A percentile compares a stretch with the other conserved stretches of the same genome.
These are phyloP conservation scores for Sander vitreus DNA, from an alignment of 2,113 vertebrate genomes.

Conservation along the genomic window DNA sequence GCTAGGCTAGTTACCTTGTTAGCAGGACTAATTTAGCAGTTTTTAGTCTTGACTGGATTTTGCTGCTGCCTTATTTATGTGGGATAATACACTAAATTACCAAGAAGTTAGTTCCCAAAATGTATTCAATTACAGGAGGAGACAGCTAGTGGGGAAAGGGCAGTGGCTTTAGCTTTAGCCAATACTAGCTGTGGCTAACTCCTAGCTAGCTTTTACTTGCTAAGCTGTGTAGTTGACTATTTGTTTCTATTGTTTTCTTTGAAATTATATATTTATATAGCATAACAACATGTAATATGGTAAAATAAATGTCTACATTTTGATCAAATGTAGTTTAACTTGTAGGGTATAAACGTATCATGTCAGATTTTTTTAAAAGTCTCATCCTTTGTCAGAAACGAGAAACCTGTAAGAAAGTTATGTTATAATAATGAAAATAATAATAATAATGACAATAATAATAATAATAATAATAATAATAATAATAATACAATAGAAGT, in stretches of 20 bases:
- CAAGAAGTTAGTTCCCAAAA: neutral
- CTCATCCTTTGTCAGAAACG: neutral
- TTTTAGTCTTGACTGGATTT: neutral
- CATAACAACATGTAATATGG: neutral
- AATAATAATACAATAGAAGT: no score
- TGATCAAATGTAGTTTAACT: neutral
- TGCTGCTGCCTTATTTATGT: no score
- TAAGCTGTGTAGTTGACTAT: neutral
- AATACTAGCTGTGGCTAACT: neutral
- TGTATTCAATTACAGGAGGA: neutral
- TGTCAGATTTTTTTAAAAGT: neutral
- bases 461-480: neutral
- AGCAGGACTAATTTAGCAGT: neutral
- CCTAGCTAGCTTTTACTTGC: neutral
- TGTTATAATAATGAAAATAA: no score
- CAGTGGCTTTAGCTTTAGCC: no score
- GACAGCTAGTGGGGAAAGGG: no score
- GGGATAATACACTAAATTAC: no score
- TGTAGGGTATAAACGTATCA: neutral
- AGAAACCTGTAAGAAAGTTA: no score
- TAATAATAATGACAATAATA: no score
- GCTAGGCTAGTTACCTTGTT: neutral
- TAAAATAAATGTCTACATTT: neutral
- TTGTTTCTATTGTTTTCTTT: neutral
- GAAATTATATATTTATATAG: neutral